Base-by-base conservation (phyloP, 2,888 invertebrate species). In the Eupithecia exiguata region DNA sequence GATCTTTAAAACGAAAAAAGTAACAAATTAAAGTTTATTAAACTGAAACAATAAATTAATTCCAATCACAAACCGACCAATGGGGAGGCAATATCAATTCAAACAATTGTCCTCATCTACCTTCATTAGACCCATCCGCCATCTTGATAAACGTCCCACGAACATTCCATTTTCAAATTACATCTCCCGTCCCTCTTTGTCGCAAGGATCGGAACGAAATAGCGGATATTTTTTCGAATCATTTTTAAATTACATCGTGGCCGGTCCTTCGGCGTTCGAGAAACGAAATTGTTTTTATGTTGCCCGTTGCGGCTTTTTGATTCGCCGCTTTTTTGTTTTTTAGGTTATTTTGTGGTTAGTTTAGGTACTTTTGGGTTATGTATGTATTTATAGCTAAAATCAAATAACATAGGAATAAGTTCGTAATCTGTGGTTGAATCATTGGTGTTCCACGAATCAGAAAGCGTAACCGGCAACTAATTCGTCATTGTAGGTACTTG, bases 81-180 rank as follows among this genome's bases (percentile, higher is more conserved):
- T 79, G 66, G 74, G 61, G 73, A 69, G 78, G 80, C 80, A 78
- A 81, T 82, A 80, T 79, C 76, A 82, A 82, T 83, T 77, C 78
- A 35, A 77, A 81, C 83, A 83, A 83, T 83, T 83, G 80, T 78
- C 71, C 80, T 81, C 82, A 83, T 83, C 81, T 80, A 76, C 73
- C 75, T 78, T 81, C 80, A 82, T 83, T 83, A 81, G 66, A 81
- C 75, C 70, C 69, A 69, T 71, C 81, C 78, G 84, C 83, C 84
- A 84, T 84, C 81, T 84, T 84, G 79, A 74, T 75, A 58, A 58
- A 75, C 78, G 78, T 77, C 79, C 80, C 79, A 80, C 79, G 79
- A 72, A 77, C 81, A 81, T 82, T 80, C 81, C 81, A 75, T 79
- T 79, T 82, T 82, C 76, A 82, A 80, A 80, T 79, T 78, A 78